phyloP scores from a whole-genome alignment of 2,797 vertebrate genomes.

The Heterohyrax brucei region DNA sequence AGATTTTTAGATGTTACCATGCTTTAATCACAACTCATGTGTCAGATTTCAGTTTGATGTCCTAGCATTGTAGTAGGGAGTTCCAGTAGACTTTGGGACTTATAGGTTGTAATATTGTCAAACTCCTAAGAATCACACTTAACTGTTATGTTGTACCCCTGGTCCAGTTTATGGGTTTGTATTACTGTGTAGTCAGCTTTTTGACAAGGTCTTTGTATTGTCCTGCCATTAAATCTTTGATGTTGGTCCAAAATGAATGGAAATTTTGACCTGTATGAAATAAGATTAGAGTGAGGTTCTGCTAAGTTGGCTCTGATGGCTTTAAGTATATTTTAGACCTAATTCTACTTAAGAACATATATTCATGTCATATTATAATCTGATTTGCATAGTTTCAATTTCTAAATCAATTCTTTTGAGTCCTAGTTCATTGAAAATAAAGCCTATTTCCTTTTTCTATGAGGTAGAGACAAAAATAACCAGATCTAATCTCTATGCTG shows the following conservation, averaged over 20 bases:
- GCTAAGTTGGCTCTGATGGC: background rate
- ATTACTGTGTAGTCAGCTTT: background rate
- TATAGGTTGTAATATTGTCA: background rate
- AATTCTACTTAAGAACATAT: constrained; percentile 38
- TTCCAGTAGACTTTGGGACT: background rate
- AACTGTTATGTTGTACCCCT: background rate
- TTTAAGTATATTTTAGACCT: constrained; percentile 47
- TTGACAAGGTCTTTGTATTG: constrained; percentile 5
- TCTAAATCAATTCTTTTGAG: constrained; percentile 42
- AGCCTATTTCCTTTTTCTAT: constrained; percentile 30
- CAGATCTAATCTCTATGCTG: background rate
- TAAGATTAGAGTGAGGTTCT: constrained; percentile 19
- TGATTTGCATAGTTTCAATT: constrained; percentile 58
- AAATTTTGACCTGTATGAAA: constrained; percentile 5
- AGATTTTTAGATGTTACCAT: constrained; percentile 7
- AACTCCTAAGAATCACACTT: background rate
- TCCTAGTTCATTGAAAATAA: constrained; percentile 63
- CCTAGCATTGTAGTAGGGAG: background rate
- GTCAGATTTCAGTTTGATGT: background rate
- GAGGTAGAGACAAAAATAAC: constrained; percentile 59
- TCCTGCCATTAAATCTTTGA: constrained; percentile 48
- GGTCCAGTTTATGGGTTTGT: background rate
- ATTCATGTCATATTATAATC: constrained; percentile 62
- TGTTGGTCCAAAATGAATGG: constrained; percentile 5
- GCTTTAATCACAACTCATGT: background rate